Conservation (phyloP, 1,140 invertebrate genomes). For the Bactericera cockerelli region DNA sequence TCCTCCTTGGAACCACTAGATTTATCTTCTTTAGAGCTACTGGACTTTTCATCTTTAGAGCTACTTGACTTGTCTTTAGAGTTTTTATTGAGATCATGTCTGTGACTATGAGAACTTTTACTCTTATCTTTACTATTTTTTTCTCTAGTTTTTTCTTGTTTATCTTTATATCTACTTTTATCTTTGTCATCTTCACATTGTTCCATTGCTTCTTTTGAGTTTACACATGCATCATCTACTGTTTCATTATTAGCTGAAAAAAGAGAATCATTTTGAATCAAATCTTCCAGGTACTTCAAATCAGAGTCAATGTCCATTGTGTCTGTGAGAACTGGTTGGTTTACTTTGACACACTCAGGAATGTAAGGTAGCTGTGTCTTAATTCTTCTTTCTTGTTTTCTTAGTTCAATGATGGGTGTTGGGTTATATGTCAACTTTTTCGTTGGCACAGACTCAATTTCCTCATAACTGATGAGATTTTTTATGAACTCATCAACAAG, state of each 20-base stretch:
- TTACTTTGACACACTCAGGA: not conserved
- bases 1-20: no score
- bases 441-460: not conserved
- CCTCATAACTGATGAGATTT: not conserved
- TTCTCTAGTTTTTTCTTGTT: no score
- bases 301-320: not conserved
- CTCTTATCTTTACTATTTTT: no score
- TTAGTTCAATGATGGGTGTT: not conserved
- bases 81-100: no score
- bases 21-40: no score
- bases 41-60: no score
- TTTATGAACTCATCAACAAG: conserved; percentile 7
- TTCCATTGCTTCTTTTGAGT: not conserved
- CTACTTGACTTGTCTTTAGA: no score
- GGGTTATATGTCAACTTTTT: not conserved
- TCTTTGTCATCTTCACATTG: no score
- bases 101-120: no score
- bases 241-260: not conserved
- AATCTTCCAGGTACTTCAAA: not conserved
- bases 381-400: not conserved
- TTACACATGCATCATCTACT: not conserved
- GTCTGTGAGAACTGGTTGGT: not conserved
- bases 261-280: not conserved
- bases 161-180: no score
- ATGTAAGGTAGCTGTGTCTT: not conserved